A percentile compares a stretch with the other conserved stretches of the same genome.
Evolutionary conservation across 1,140 invertebrate species (phyloP).

Genomic region (Pissodes strobi): DNA sequence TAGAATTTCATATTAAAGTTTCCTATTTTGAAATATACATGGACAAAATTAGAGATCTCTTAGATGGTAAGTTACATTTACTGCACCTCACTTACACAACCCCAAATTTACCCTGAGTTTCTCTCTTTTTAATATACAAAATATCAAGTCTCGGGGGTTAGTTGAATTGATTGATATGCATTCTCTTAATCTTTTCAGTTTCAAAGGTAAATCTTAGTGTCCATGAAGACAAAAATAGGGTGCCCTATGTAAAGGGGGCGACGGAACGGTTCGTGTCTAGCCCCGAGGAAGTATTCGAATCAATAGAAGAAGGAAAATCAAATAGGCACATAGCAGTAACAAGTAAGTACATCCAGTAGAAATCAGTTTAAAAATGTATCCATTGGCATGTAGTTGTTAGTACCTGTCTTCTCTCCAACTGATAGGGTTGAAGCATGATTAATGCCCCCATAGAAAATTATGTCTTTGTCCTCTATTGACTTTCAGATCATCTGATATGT

Average conservation of each 20-base stretch:
- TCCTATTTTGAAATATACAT: constrained; percentile 99
- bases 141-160: no score
- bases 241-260: constrained; percentile 98
- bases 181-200: constrained; percentile 64
- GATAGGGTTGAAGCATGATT: no score
- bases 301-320: constrained; percentile 98
- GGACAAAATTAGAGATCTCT: constrained; percentile 98
- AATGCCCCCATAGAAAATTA: no score
- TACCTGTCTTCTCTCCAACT: no score
- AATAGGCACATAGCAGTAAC: constrained; percentile 99
- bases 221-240: constrained; percentile 99
- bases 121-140: no score
- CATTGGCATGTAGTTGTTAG: not conserved
- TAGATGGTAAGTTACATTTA: constrained; percentile 94
- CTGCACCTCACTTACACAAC: no score
- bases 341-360: constrained; percentile 73
- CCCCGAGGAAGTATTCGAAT: constrained; percentile 99
- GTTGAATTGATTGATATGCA: no score
- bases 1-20: constrained; percentile 99
- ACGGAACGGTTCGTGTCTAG: constrained; percentile 98
- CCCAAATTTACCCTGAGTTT: not conserved
- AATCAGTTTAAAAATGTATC: not conserved
- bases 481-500: no score
- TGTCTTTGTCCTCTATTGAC: no score
- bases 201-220: constrained; percentile 98